A percentile compares a stretch with the other conserved stretches of the same genome.
Conservation (phyloP, 1,140 invertebrate genomes). For the Anadara kagoshimensis region DNA sequence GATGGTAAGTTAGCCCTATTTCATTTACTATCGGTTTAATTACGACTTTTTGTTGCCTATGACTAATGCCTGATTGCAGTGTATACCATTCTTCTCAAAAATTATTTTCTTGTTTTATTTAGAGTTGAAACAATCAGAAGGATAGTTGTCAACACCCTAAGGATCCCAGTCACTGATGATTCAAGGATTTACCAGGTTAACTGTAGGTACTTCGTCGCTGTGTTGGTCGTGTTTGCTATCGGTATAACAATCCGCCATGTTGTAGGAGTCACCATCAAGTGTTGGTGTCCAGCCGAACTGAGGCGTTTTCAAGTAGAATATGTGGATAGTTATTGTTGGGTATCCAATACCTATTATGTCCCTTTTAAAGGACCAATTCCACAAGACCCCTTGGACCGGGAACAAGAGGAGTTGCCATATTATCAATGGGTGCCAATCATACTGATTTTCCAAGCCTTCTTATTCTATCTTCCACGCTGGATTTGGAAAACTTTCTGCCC, state of each 20-base stretch:
- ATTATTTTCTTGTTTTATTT: too few species aligned
- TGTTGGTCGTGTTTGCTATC: not conserved
- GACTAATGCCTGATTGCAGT: too few species aligned
- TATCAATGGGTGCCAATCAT: slow-evolving; percentile 76
- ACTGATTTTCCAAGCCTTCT: slow-evolving; percentile 72
- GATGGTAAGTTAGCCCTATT: too few species aligned
- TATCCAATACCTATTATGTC: slow-evolving; percentile 90
- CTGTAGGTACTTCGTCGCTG: not conserved
- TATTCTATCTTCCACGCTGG: slow-evolving; percentile 74
- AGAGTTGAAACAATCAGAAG: too few species aligned
- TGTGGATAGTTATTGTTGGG: slow-evolving; percentile 95
- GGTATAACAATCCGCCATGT: not conserved
- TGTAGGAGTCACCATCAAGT: slow-evolving; percentile 67
- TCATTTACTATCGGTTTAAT: too few species aligned
- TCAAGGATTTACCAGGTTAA: slow-evolving; percentile 1
- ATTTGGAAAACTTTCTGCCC: slow-evolving; percentile 70
- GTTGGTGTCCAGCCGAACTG: slow-evolving; percentile 66
- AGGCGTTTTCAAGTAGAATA: slow-evolving; percentile 62
- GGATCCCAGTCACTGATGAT: slow-evolving; percentile 2
- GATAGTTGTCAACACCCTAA: too few species aligned
- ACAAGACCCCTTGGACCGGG: slow-evolving; percentile 35
- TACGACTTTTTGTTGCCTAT: too few species aligned
- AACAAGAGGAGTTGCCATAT: slow-evolving; percentile 63
- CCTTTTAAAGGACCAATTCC: slow-evolving; percentile 59
- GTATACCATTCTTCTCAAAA: too few species aligned